A percentile compares a stretch with the other conserved stretches of the same genome.
Evolutionary conservation across 2,797 vertebrate genomes (phyloP).

Genomic region (Molossus molossus): DNA sequence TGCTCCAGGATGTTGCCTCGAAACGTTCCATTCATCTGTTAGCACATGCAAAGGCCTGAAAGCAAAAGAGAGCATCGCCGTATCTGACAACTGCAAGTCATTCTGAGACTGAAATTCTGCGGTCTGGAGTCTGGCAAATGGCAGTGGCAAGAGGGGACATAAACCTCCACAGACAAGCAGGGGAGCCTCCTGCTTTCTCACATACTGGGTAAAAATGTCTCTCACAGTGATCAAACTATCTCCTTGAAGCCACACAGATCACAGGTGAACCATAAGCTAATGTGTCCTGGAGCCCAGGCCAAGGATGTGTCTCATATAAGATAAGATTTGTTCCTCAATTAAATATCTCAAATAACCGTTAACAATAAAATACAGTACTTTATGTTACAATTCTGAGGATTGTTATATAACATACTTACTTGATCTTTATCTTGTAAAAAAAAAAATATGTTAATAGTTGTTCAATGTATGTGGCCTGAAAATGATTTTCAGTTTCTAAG

Average conservation of each 20-base stretch:
- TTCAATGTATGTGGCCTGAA: background rate
- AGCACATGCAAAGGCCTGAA: background rate
- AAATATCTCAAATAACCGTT: background rate
- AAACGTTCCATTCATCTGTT: background rate
- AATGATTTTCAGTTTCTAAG: background rate
- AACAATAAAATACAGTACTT: background rate
- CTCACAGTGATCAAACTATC: background rate
- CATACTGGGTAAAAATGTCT: background rate
- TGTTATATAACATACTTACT: background rate
- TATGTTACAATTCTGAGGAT: slow-evolving; percentile 1
- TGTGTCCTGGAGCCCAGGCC: background rate
- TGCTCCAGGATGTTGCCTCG: background rate
- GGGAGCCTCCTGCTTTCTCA: background rate
- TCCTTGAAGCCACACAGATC: background rate
- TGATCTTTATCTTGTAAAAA: slow-evolving; percentile 19
- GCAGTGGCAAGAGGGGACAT: no score
- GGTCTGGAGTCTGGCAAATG: background rate
- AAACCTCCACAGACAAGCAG: background rate
- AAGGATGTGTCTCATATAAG: background rate
- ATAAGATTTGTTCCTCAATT: background rate
- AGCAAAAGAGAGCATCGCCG: background rate
- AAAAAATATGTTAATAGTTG: background rate
- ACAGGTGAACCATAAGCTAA: background rate
- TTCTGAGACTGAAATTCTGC: accelerated
- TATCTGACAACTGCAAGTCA: background rate